Evolutionary conservation across 1,140 invertebrate genomes (phyloP).

Genomic region (Brachystomella parvula): DNA sequence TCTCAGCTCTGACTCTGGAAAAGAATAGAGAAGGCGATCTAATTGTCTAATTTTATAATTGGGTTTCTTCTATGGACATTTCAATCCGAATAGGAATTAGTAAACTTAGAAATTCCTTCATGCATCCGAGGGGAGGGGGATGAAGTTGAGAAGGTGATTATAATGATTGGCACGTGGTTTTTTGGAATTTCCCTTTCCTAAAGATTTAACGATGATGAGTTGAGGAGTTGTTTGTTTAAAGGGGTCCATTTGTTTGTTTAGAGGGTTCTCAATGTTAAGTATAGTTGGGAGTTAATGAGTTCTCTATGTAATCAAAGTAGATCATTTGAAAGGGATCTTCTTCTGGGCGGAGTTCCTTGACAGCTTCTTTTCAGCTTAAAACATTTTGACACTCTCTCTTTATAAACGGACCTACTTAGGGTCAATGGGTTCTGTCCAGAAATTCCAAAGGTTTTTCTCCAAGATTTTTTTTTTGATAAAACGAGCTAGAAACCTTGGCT

Average conservation of each 20-base stretch:
- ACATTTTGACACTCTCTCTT: constrained; percentile 29
- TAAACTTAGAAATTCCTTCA: neutral
- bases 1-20: too few species aligned
- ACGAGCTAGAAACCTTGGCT: too few species aligned
- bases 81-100: neutral
- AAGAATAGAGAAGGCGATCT: too few species aligned
- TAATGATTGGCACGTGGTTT: constrained; percentile 25
- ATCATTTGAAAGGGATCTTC: constrained; percentile 15
- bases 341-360: constrained; percentile 33
- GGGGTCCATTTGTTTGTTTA: neutral
- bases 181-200: neutral
- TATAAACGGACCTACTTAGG: neutral
- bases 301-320: constrained; percentile 18
- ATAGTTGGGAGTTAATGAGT: neutral
- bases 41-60: too few species aligned
- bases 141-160: constrained; percentile 8
- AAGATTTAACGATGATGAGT: constrained; percentile 13
- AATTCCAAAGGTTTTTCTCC: too few species aligned
- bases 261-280: neutral
- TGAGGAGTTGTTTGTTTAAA: constrained; percentile 6
- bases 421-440: neutral
- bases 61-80: neutral
- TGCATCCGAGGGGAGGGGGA: neutral
- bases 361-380: constrained; percentile 30
- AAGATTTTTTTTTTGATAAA: too few species aligned